These are phyloP conservation scores for Eristalinus sepulchralis DNA, from an alignment of 2,888 invertebrate species.

Conservation along the genomic window DNA sequence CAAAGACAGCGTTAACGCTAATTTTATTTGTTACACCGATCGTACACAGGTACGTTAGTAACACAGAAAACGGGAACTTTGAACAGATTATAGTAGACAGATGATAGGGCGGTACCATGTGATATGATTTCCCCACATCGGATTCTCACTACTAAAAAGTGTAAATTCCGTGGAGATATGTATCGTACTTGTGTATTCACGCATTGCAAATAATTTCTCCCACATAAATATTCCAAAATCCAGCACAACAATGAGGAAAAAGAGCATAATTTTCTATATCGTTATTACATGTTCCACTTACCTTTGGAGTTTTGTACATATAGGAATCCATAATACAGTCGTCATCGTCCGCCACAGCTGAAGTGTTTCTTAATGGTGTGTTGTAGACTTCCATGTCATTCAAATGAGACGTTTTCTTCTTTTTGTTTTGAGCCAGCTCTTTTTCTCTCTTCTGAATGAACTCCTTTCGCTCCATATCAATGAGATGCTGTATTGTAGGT, in stretches of 20 bases:
- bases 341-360: conserved; percentile 70
- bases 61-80: too few species aligned
- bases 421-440: conserved; percentile 72
- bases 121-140: too few species aligned
- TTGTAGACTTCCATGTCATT: conserved; percentile 73
- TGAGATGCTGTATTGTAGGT: conserved; percentile 84
- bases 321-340: conserved; percentile 75
- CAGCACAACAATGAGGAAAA: neutral
- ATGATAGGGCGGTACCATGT: too few species aligned
- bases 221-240: neutral
- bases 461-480: conserved; percentile 85
- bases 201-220: neutral
- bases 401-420: conserved; percentile 73
- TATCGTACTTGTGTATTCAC: neutral
- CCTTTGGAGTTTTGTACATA: conserved; percentile 77
- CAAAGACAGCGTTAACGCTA: too few species aligned
- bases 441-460: conserved; percentile 82
- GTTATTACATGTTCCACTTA: conserved; percentile 69
- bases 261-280: neutral
- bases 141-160: neutral
- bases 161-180: neutral
- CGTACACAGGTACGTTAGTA: too few species aligned
- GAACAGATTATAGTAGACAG: too few species aligned
- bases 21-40: too few species aligned
- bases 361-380: conserved; percentile 46